Percentiles rank a stretch among this genome's conserved stretches.
Evolutionary conservation across 2,113 vertebrate genomes (phyloP).

Genomic region (Sardina pilchardus): DNA sequence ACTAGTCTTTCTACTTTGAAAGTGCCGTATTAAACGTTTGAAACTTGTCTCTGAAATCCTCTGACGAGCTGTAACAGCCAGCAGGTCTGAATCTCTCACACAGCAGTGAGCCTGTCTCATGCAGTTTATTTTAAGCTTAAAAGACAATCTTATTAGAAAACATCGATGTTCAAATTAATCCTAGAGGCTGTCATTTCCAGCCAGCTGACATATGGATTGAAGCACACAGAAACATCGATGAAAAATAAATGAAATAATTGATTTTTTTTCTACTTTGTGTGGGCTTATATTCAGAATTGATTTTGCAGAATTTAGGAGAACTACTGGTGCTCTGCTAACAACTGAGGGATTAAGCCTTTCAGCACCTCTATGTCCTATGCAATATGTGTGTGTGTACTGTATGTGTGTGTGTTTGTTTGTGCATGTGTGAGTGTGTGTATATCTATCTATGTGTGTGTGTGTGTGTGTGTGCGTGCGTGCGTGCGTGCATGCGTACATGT

Average conservation of each 20-base stretch:
- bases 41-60: not conserved
- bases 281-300: not conserved
- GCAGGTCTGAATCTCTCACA: not conserved
- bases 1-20: not conserved
- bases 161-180: not conserved
- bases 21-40: not conserved
- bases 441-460: not conserved
- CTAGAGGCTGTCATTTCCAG: not conserved
- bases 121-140: not conserved
- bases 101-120: not conserved
- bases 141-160: not conserved
- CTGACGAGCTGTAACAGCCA: not conserved
- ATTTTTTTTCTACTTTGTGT: not conserved
- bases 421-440: not conserved
- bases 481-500: not conserved
- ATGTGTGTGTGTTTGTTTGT: not conserved
- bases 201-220: not conserved
- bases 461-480: too few species aligned
- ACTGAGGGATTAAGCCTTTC: not conserved
- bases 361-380: not conserved
- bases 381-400: too few species aligned
- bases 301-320: not conserved
- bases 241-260: not conserved
- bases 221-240: not conserved
- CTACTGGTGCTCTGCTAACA: not conserved